phyloP scores from a whole-genome alignment of 2,797 vertebrate species.

The Tachyglossus aculeatus region DNA sequence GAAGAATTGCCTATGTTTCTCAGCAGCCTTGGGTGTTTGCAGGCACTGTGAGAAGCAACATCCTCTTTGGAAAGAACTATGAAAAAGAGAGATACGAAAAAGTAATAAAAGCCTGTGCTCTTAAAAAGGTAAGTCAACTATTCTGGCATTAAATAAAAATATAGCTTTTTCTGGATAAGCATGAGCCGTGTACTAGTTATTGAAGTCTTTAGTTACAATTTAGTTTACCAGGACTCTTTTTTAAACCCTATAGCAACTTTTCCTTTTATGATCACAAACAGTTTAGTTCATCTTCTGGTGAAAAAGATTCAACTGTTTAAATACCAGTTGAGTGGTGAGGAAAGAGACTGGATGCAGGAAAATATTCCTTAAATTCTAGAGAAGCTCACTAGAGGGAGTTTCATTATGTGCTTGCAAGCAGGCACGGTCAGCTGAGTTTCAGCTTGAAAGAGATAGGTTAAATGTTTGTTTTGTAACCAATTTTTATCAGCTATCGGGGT shows the following conservation, averaged over 20 bases:
- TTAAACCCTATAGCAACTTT: too few species aligned
- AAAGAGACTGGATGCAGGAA: too few species aligned
- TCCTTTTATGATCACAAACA: too few species aligned
- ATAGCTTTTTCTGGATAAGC: too few species aligned
- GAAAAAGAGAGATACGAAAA: conserved; percentile 86
- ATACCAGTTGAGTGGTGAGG: too few species aligned
- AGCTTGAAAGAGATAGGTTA: conserved; percentile 1
- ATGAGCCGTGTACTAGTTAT: too few species aligned
- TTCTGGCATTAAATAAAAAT: too few species aligned
- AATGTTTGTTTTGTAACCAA: background rate
- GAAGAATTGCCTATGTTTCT: conserved; percentile 87
- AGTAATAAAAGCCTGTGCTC: conserved; percentile 89
- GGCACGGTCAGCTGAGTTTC: background rate
- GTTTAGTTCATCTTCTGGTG: too few species aligned
- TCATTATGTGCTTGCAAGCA: background rate
- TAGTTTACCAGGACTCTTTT: too few species aligned
- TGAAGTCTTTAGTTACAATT: too few species aligned
- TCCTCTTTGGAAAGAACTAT: conserved; percentile 92
- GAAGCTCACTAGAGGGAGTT: conserved; percentile 11
- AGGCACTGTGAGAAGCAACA: conserved; percentile 94
- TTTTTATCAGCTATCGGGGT: background rate
- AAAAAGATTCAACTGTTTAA: too few species aligned
- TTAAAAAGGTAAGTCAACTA: conserved; percentile 86
- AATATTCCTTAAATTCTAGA: background rate
- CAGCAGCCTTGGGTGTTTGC: conserved; percentile 97